These are phyloP conservation scores for Pteria penguin DNA, from an alignment of 2,888 invertebrate species.

Conservation along the genomic window DNA sequence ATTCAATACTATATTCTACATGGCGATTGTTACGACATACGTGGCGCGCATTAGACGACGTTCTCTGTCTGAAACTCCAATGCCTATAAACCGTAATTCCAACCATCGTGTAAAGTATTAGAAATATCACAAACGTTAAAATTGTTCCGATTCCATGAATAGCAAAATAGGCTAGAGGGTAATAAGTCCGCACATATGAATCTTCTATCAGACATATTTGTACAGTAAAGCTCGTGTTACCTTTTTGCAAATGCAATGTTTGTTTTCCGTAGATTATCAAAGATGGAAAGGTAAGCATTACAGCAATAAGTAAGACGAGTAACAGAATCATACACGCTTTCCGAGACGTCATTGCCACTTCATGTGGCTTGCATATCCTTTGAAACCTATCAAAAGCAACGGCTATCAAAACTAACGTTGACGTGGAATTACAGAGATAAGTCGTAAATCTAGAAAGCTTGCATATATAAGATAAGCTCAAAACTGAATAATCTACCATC, in stretches of 20 bases:
- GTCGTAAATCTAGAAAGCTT: constrained; percentile 60
- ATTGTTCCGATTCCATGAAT: constrained; percentile 49
- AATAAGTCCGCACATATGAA: constrained; percentile 42
- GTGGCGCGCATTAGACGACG: not conserved
- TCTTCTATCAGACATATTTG: constrained; percentile 51
- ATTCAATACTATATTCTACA: not conserved
- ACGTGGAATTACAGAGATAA: constrained; percentile 59
- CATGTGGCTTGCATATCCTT: constrained; percentile 61
- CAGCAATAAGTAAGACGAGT: constrained; percentile 50
- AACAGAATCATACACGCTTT: constrained; percentile 56
- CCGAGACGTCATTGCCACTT: constrained; percentile 49
- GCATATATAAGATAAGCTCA: constrained; percentile 53
- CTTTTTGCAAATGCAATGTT: constrained; percentile 15
- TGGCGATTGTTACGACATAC: not conserved
- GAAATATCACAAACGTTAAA: constrained; percentile 48
- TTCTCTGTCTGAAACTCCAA: constrained; percentile 41
- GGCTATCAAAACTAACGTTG: constrained; percentile 58
- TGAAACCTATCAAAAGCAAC: constrained; percentile 62
- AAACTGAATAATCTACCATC: constrained; percentile 52
- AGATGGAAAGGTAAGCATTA: constrained; percentile 57
- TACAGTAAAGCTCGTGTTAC: constrained; percentile 1
- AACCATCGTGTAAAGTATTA: constrained; percentile 53
- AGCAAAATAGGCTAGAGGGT: constrained; percentile 51
- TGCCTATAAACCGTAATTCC: constrained; percentile 54
- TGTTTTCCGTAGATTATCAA: constrained; percentile 64